Base-by-base conservation (phyloP, 2,797 vertebrate species). In the Antennarius maculatus region DNA sequence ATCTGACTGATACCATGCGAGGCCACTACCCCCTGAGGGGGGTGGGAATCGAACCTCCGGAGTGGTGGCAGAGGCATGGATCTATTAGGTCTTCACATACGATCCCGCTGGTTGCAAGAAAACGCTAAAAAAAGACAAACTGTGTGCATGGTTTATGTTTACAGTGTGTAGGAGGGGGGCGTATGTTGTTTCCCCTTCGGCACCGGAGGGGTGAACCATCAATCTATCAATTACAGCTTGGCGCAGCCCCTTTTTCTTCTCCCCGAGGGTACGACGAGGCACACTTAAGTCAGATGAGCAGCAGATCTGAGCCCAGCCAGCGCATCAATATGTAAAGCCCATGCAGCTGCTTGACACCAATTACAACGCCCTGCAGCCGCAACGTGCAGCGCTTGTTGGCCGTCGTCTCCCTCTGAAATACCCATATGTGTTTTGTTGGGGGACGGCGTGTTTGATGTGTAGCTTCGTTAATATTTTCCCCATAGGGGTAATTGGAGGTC, bases 191-290 rank as follows among this genome's bases (percentile, higher is more conserved):
- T 61, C 29, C 70, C 71, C 68, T 58, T 34, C 62, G 69, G 77
- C 75, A 46, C 56, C 53, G 61, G 69, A 60, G 70, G 74, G 60
- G 48, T 63, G 52, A 75, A 73, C 54, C 69, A 84, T 83, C 84
- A 86, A 78, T 86, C 73, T 77, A 79, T 88, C 80, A 83, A 80
- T 81, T 78, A 77, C 68, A 83, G 76, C 66, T 66, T 45, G 28
- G 60, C 28, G 16, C 69, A 50, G 53, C 70, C 58, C 57, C 46
- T 54, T 46, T 29, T 60, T 23, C 41, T 71, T 31, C 41, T 34
- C 69, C 80, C 71, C 0, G 14, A 56, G 59, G 74, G 76, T 37
- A 34, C 8, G 17, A 64, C 9, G 8, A 78, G 73, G 54, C 74
- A 77, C 68, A 72, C 63, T 84, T 79, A 64, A 69, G 59, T 13